phyloP scores from a whole-genome alignment of 2,113 vertebrate genomes.

The Odontophorus gujanensis region DNA sequence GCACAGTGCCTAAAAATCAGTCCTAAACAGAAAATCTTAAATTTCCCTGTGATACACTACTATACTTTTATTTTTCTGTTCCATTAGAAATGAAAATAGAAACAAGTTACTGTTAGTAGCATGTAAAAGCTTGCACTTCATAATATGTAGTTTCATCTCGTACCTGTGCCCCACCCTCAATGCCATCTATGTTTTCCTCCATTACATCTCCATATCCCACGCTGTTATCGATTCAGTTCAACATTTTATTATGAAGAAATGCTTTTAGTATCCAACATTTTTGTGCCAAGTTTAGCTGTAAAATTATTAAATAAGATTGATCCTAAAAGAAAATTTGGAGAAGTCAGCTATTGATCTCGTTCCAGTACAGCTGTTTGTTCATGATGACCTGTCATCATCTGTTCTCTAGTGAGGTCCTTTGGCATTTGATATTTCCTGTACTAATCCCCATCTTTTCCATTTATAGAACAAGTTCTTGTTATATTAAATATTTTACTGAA shows the following conservation, averaged over 20 bases:
- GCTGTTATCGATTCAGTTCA: not conserved
- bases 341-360: not conserved
- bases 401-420: not conserved
- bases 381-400: not conserved
- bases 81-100: not conserved
- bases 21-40: not conserved
- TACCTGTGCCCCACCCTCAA: not conserved
- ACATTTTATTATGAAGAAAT: constrained; percentile 10
- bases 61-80: not conserved
- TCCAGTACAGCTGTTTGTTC: not conserved
- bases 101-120: not conserved
- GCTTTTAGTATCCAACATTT: constrained; percentile 4
- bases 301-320: constrained; percentile 26
- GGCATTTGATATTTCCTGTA: not conserved
- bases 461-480: not conserved
- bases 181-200: not conserved
- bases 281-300: not conserved
- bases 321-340: constrained; percentile 15
- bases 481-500: not conserved
- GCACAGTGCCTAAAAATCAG: not conserved
- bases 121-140: not conserved
- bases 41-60: not conserved
- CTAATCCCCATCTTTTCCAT: not conserved
- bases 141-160: not conserved
- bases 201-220: not conserved